Percentiles rank a stretch among this genome's conserved stretches.
Conservation (phyloP, 2,888 invertebrate genomes). For the Pheosia gnoma region DNA sequence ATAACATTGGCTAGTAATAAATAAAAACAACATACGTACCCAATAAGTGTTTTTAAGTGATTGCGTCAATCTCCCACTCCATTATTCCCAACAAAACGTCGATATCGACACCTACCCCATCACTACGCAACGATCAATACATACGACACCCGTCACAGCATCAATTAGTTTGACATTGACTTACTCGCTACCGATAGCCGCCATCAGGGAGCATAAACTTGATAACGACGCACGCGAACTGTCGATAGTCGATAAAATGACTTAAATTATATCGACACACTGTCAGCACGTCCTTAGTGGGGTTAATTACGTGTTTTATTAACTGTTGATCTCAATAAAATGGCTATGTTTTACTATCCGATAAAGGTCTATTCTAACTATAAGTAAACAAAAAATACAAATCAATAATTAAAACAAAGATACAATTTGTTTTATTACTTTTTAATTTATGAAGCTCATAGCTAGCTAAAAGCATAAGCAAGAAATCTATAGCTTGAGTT, state of each 20-base stretch:
- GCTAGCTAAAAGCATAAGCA: too few species aligned
- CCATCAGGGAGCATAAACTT: slow-evolving; percentile 64
- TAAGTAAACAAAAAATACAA: too few species aligned
- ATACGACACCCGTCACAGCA: slow-evolving; percentile 42
- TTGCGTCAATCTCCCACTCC: background rate
- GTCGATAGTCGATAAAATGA: slow-evolving; percentile 67
- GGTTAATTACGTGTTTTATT: slow-evolving; percentile 3
- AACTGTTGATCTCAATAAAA: background rate
- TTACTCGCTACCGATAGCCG: slow-evolving; percentile 60
- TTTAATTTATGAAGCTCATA: too few species aligned
- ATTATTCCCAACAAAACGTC: background rate
- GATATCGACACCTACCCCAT: background rate
- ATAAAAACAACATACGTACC: too few species aligned
- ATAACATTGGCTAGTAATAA: too few species aligned
- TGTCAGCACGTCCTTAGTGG: slow-evolving; percentile 29
- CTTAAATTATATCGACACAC: slow-evolving; percentile 70
- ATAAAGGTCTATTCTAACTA: background rate
- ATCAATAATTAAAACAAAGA: too few species aligned
- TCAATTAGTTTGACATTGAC: slow-evolving; percentile 70
- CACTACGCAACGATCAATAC: background rate
- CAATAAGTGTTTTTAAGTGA: background rate
- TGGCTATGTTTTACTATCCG: too few species aligned
- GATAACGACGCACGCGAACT: slow-evolving; percentile 67
- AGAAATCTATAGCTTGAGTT: too few species aligned
- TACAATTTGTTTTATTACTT: too few species aligned